Base-by-base conservation (phyloP, 2,113 vertebrate genomes). In the Antidorcas marsupialis region DNA sequence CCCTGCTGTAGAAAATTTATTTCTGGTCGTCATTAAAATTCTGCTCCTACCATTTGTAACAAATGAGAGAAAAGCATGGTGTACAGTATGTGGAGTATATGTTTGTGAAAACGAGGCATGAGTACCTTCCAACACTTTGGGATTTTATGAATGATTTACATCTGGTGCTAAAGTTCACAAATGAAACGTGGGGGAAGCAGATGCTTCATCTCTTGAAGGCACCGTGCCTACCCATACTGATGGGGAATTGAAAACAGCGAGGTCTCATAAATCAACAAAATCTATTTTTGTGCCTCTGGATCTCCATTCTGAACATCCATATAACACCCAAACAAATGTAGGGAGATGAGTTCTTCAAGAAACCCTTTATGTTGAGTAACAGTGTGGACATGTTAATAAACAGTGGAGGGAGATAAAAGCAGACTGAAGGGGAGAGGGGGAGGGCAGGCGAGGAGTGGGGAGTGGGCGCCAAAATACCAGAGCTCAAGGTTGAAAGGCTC, bases 71-170 rank as follows among this genome's bases (percentile, higher is more conserved):
- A 97, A 98, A 93, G 19, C 98, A 62, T 94, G 93, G 97, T 97
- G 97, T 98, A 98, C 94, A 97, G 98, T 98, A 91, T 87, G 96
- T 88, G 97, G 98, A 98, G 98, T 39, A 1, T 97, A 97, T 98
- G 98, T 98, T 98, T 98, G 98, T 97, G 98, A 98, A 98, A 98
- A 98, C 97, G 98, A 98, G 98, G 98, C 97, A 98, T 94, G 94
- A 98, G 97, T 92, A 83, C 98, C 98, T 98, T 98, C 98, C 97
- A 98, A 97, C 98, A 98, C 98, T 98, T 98, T 93, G 97, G 98
- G 98, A 98, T 98, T 98, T 99, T 98, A 98, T 98, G 99, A 99
- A 99, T 98, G 99, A 99, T 99, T 99, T 99, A 99, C 99, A 99
- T 99, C 98, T 98, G 99, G 98, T 98, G 98, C 98, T 98, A 98